These are phyloP conservation scores for Charina bottae DNA, from an alignment of 2,113 vertebrate species.

Conservation along the genomic window DNA sequence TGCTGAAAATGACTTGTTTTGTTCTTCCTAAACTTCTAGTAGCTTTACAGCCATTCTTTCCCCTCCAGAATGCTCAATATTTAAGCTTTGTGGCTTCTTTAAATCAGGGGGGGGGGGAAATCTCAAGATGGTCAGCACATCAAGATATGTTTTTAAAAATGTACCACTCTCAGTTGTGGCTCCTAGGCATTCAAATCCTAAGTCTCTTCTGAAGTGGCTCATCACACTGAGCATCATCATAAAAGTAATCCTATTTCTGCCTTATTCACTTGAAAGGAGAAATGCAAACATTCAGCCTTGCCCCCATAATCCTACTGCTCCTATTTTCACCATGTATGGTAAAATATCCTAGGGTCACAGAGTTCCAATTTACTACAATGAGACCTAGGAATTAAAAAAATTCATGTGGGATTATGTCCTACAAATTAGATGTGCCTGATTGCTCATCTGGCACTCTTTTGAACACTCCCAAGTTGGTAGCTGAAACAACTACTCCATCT, in stretches of 20 bases:
- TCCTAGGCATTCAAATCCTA: background rate
- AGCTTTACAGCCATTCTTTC: background rate
- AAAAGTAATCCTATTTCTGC: background rate
- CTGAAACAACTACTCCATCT: background rate
- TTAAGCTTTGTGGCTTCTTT: background rate
- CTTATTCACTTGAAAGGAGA: background rate
- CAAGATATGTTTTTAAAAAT: background rate
- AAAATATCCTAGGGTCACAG: background rate
- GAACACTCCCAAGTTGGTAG: background rate
- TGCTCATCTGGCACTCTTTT: background rate
- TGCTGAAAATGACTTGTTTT: background rate
- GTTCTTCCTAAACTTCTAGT: background rate
- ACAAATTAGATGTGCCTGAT: background rate
- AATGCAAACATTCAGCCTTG: background rate
- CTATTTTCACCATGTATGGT: background rate
- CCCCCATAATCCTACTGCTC: background rate
- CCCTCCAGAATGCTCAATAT: background rate
- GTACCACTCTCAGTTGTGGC: background rate
- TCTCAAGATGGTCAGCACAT: background rate
- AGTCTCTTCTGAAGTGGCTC: too few relatives aligned
- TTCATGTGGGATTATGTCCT: too few relatives aligned
- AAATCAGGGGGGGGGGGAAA: background rate
- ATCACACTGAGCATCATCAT: background rate
- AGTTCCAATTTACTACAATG: background rate
- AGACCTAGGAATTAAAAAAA: background rate